Percentiles rank a stretch among this genome's conserved stretches.
These are phyloP conservation scores for Schizaphis graminum DNA, from an alignment of 2,888 invertebrate genomes.

Conservation along the genomic window DNA sequence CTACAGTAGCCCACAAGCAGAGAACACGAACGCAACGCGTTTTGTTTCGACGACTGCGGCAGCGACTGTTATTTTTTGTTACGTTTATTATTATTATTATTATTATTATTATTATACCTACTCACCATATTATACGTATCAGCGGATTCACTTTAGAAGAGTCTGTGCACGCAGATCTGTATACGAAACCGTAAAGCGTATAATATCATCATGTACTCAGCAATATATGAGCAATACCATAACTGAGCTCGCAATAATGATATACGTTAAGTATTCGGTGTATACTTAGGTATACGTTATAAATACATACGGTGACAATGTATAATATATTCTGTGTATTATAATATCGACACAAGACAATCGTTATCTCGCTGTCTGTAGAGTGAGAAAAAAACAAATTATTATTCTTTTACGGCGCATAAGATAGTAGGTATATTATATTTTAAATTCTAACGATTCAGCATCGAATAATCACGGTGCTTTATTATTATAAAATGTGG, in stretches of 20 bases:
- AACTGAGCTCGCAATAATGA: neutral
- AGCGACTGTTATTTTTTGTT: neutral
- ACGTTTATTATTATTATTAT: neutral
- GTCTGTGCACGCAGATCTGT: neutral
- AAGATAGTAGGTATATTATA: neutral
- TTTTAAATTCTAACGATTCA: slow-evolving; percentile 1
- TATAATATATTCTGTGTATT: neutral
- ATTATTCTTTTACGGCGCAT: neutral
- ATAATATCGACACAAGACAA: neutral
- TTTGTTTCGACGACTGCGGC: neutral
- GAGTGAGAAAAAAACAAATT: neutral
- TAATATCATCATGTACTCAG: neutral
- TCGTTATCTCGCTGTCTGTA: neutral
- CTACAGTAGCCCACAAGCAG: neutral
- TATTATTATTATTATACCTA: neutral
- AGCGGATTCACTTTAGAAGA: neutral
- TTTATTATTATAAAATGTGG: neutral
- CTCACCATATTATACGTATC: neutral
- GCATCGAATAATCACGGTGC: neutral
- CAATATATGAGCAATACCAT: neutral
- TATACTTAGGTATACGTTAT: neutral
- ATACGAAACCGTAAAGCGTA: neutral
- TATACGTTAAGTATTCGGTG: neutral
- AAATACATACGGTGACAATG: neutral
- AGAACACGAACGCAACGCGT: neutral